Percentiles rank a stretch among this genome's conserved stretches.
These are phyloP conservation scores for Ranitomeya variabilis DNA, from an alignment of 2,113 vertebrate species.

Conservation along the genomic window DNA sequence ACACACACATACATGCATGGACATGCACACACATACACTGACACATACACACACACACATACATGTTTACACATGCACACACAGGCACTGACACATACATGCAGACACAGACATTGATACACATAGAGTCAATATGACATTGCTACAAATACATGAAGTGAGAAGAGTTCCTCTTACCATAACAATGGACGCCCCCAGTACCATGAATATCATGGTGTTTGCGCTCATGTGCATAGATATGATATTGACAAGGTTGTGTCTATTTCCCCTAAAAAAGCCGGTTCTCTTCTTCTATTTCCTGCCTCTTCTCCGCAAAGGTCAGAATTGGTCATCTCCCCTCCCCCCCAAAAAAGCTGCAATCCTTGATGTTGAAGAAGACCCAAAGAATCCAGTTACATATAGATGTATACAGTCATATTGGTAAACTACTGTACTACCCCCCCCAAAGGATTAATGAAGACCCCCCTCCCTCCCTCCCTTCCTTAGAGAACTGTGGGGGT, in stretches of 20 bases:
- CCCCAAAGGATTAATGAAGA: conserved; percentile 9
- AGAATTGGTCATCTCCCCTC: conserved; percentile 57
- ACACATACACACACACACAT: neutral
- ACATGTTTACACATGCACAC: neutral
- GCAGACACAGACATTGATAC: neutral
- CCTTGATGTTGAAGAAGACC: conserved; percentile 49
- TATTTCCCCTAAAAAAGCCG: conserved; percentile 66
- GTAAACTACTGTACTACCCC: conserved; percentile 26
- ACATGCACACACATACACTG: neutral
- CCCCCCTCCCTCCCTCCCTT: neutral
- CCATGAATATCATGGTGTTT: conserved; percentile 99
- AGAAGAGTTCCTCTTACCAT: conserved; percentile 84
- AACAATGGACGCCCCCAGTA: conserved; percentile 96
- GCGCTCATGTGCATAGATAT: conserved; percentile 94
- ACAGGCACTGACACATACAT: conserved; percentile 7
- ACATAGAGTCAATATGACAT: conserved; percentile 53
- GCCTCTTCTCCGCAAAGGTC: conserved; percentile 67
- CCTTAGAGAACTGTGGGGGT: conserved; percentile 40
- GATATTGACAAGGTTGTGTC: conserved; percentile 73
- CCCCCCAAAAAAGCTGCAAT: conserved; percentile 54
- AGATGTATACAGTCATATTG: conserved; percentile 22
- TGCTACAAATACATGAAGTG: conserved; percentile 46
- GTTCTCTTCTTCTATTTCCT: conserved; percentile 55
- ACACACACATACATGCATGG: conserved; percentile 24
- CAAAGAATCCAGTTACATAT: conserved; percentile 39